Base-by-base conservation (phyloP, 2,888 invertebrate species). In the Eurois occulta region DNA sequence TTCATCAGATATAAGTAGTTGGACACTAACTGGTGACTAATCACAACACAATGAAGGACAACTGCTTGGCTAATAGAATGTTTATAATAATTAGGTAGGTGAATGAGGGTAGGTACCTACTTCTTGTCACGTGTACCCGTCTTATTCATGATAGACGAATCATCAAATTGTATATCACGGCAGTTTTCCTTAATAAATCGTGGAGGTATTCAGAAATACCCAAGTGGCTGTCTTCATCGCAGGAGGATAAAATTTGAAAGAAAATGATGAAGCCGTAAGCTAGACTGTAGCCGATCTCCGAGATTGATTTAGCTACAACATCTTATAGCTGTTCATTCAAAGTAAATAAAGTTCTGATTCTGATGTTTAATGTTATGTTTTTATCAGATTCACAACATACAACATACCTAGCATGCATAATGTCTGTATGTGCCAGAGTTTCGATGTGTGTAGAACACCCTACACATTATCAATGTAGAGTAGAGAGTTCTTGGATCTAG, bases 141-240 rank as follows among this genome's bases (percentile, higher is more conserved):
- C 43, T 62, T 71, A 71, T 55, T 83, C 71, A 64, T 68, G n/a
- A 55, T 16, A 28, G 28, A 35, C 32, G 35, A 67, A 71, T 71
- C n/a, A 83, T 83, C 43, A 78, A 78, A 70, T 71, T 83, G 7
- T 32, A 16, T 62, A 43, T 35, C 43, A 8, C 13, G 0, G n/a
- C 21, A 28, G 32, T 83, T 80, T 77, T 66, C 77, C 60, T 66
- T 66, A 52, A 75, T n/a, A 46, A n/a, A 28, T 43, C n/a, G 21
- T 7, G 24, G n/a, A 52, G 28, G 35, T 55, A 11, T 28, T 52
- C 35, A n/a, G n/a, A 60, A 80, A 72, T 38, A 68, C 35, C 38
- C 24, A 69, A 38, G 6, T 58, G 41, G 16, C 6, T 24, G 24
- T 48, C 18, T 46, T 41, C 16, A 24, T 52, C 21, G 1, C 24